phyloP scores from a whole-genome alignment of 2,113 vertebrate species.

The Macaca nemestrina region DNA sequence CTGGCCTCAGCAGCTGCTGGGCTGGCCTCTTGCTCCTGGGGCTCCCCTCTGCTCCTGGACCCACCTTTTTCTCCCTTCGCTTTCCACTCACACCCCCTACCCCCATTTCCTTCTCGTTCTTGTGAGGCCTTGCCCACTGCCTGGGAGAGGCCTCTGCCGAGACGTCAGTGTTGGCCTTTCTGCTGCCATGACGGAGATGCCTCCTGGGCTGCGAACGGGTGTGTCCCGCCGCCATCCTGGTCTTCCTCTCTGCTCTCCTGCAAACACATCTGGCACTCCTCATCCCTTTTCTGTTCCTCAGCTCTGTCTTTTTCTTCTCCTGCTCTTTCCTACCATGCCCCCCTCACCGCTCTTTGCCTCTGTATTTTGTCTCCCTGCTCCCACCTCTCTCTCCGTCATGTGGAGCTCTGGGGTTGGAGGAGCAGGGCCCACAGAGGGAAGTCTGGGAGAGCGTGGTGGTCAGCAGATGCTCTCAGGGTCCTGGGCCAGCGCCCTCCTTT shows the following conservation, averaged over 20 bases:
- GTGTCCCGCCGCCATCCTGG: no score
- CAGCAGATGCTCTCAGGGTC: neutral
- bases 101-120: neutral
- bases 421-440: neutral
- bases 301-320: neutral
- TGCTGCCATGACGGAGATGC: neutral
- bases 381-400: rapidly evolving
- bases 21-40: neutral
- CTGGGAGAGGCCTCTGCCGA: neutral
- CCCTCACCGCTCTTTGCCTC: no score
- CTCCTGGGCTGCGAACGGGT: neutral
- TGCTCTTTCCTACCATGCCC: neutral
- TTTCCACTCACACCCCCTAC: neutral
- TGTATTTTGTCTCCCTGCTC: neutral
- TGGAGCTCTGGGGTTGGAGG: neutral
- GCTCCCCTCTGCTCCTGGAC: no score
- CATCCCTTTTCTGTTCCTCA: neutral
- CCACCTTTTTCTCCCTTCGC: neutral
- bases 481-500: no score
- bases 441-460: neutral
- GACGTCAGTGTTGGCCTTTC: no score
- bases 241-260: neutral
- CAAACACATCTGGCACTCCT: neutral
- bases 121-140: neutral
- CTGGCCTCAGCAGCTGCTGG: neutral